Conservation (phyloP, 1,140 invertebrate species). For the Drosophila baimaii region DNA sequence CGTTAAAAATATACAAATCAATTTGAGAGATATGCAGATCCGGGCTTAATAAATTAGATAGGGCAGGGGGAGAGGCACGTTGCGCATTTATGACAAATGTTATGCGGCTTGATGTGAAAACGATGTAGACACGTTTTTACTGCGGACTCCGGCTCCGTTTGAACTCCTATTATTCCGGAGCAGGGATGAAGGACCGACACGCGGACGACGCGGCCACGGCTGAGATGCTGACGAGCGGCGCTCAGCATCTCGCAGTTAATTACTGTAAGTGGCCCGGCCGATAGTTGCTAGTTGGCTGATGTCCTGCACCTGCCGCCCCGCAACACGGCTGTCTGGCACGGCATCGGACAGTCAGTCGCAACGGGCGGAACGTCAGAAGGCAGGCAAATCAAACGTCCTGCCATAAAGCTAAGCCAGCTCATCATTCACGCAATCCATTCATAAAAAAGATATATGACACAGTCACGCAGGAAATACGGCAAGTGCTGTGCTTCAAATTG, state of each 20-base stretch:
- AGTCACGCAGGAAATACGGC: conserved; percentile 45
- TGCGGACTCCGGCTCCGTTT: conserved; percentile 21
- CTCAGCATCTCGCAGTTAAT: conserved; percentile 75
- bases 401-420: conserved; percentile 67
- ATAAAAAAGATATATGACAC: conserved; percentile 73
- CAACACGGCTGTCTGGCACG: conserved; percentile 24
- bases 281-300: conserved; percentile 45
- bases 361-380: conserved; percentile 1
- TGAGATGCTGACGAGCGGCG: conserved; percentile 49
- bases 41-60: conserved; percentile 33
- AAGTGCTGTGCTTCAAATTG: conserved; percentile 78
- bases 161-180: conserved; percentile 44
- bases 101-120: conserved; percentile 63
- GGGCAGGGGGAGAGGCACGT: conserved; percentile 3
- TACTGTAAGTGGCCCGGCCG: conserved; percentile 67
- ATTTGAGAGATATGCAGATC: conserved; percentile 20
- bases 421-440: conserved; percentile 80
- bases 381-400: conserved; percentile 71
- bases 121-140: conserved; percentile 69
- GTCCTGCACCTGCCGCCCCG: conserved; percentile 49
- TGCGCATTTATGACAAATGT: conserved; percentile 68
- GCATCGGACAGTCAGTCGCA: conserved; percentile 6
- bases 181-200: conserved; percentile 53
- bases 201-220: conserved; percentile 22
- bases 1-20: conserved; percentile 29